Percentiles rank a stretch among this genome's conserved stretches.
phyloP scores from a whole-genome alignment of 2,888 invertebrate species.

The Caenorhabditis sp. region DNA sequence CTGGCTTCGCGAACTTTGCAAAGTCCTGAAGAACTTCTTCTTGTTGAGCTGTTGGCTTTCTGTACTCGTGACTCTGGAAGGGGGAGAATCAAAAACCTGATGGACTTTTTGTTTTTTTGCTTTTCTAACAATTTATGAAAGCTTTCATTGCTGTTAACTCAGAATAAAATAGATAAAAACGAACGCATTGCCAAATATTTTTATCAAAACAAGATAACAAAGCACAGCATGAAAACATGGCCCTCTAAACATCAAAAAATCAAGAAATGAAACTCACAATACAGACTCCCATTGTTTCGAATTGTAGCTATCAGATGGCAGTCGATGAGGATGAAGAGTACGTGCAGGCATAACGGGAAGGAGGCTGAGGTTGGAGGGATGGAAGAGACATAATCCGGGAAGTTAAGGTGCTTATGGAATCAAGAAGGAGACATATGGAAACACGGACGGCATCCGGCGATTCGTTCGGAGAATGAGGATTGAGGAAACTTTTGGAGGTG shows the following conservation, averaged over 20 bases:
- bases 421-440: background rate
- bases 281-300: constrained; percentile 45
- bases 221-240: no score
- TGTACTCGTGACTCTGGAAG: constrained; percentile 62
- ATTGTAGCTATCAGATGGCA: background rate
- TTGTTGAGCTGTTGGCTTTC: constrained; percentile 43
- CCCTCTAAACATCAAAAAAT: no score
- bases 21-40: constrained; percentile 46
- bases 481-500: background rate
- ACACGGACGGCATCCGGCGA: no score
- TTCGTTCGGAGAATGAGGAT: constrained; percentile 8
- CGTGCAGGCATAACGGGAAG: constrained; percentile 22
- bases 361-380: constrained; percentile 4
- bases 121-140: no score
- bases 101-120: no score
- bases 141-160: no score
- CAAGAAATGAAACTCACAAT: no score
- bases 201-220: no score
- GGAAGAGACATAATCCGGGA: constrained; percentile 38
- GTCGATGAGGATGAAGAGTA: constrained; percentile 3
- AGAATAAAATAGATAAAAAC: no score
- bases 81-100: no score
- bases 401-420: constrained; percentile 51
- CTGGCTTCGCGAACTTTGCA: constrained; percentile 46
- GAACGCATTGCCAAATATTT: no score